Evolutionary conservation across 2,113 vertebrate species (phyloP).

Genomic region (Psilopogon haemacephalus): DNA sequence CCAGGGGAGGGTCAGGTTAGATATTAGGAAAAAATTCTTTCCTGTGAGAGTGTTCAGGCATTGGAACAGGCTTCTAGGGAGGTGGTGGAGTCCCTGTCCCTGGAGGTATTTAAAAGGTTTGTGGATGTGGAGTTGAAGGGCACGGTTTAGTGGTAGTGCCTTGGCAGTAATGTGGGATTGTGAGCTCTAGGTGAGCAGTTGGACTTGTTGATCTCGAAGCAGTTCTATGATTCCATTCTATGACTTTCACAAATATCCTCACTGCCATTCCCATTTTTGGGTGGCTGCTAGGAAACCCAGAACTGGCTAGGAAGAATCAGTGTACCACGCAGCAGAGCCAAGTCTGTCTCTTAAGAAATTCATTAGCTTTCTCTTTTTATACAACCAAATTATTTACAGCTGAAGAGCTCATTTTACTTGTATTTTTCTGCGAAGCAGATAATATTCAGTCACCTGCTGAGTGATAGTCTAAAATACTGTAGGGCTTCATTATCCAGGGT

Average conservation of each 20-base stretch:
- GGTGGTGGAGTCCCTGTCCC: too few species aligned
- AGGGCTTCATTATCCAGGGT: conserved; percentile 37
- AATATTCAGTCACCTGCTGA: conserved; percentile 42
- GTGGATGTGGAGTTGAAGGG: too few species aligned
- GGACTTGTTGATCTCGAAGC: too few species aligned
- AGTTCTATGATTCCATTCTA: too few species aligned
- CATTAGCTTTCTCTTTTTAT: conserved; percentile 1
- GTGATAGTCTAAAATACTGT: conserved; percentile 25
- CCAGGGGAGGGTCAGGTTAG: too few species aligned
- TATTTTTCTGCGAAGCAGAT: conserved; percentile 42
- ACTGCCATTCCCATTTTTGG: not conserved
- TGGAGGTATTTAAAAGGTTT: too few species aligned
- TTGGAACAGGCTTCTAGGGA: too few species aligned
- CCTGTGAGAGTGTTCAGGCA: too few species aligned
- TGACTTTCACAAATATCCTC: not conserved
- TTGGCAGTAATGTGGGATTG: too few species aligned
- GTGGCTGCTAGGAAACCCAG: not conserved
- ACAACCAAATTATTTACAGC: conserved; percentile 40
- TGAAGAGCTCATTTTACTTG: conserved; percentile 36
- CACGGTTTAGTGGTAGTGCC: too few species aligned
- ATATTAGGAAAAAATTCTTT: too few species aligned
- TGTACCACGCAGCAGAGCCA: not conserved
- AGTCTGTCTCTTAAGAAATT: not conserved
- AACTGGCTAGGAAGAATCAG: not conserved
- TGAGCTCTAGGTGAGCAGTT: too few species aligned